Evolutionary conservation across 2,888 invertebrate species (phyloP), one percentile per base, ranked within the genome.

Genomic region (Drosophila emarginata): DNA sequence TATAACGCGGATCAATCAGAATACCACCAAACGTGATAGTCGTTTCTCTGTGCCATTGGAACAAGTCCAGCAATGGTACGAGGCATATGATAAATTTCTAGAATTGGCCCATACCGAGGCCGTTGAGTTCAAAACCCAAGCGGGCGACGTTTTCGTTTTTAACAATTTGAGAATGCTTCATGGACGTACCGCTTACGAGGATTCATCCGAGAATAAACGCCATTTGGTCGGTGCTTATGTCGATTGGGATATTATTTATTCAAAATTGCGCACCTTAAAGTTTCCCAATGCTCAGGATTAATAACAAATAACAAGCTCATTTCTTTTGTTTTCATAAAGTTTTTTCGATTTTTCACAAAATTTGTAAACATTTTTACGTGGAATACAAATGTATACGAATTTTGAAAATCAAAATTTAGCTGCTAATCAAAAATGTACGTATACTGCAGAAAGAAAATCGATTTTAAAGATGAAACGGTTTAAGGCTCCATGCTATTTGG

Each of bases 161-260:
- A 95, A 96, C 87, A 96, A 96, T 87, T 93, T 94, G 75, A 93
- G 96, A 70, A 90, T 95, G 70, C 88, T 96, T 1, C 96, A 96
- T 85, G 96, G 96, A 0, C 92, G 96, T 54, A 93, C 93, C 52
- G 93, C 93, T 0, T 96, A 95, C 87, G 93, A 93, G 88, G 94
- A 95, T 74, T 92, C 90, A 1, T 85, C 90, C 0, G 83, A 89
- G 2, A 94, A 94, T 87, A 80, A 82, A 54, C 87, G 96, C 54
- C 94, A 94, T 80, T 89, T 96, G 1, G 93, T 95, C 63, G 96
- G 96, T 0, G 94, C 94, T 32, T 96, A 96, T 87, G 90, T 96
- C 2, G 95, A 95, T 88, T 96, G 96, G 96, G 96, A 96, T 91
- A 94, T 95, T 80, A 93, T 96, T 60, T 94, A 94, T 87, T 96